These are phyloP conservation scores for Chaetodon trifascialis DNA, from an alignment of 2,113 vertebrate genomes.

Conservation along the genomic window DNA sequence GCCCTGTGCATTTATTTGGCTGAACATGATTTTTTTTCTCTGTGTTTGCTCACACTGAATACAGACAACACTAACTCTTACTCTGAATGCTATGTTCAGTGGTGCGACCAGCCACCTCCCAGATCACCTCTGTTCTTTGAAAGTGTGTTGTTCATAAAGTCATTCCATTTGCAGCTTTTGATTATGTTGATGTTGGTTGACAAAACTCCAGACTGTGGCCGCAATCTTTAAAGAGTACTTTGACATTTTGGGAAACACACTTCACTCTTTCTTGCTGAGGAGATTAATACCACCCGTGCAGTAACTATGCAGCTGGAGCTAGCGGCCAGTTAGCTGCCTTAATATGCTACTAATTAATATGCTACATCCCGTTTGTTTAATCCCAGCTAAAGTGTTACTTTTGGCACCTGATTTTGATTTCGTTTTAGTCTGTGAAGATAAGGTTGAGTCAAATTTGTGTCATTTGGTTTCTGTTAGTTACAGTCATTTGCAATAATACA, in stretches of 20 bases:
- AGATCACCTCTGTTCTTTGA: conserved; percentile 70
- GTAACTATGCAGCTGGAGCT: not conserved
- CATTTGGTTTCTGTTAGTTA: no score
- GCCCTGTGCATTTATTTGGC: conserved; percentile 73
- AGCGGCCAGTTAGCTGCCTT: not conserved
- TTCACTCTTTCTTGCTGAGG: conserved; percentile 10
- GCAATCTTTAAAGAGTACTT: conserved; percentile 38
- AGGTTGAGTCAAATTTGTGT: not conserved
- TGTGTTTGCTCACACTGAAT: conserved; percentile 84
- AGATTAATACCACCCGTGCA: not conserved
- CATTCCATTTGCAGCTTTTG: conserved; percentile 71
- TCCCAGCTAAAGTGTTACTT: not conserved
- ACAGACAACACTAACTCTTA: conserved; percentile 84
- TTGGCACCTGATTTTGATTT: not conserved
- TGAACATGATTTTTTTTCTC: conserved; percentile 68
- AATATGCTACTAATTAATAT: not conserved
- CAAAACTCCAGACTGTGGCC: conserved; percentile 66
- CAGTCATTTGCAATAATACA: not conserved
- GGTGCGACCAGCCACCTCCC: conserved; percentile 61
- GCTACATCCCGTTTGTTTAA: not conserved
- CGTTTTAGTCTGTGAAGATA: not conserved
- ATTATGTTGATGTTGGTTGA: conserved; percentile 75
- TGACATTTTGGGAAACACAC: conserved; percentile 47
- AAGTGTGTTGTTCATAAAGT: conserved; percentile 66
- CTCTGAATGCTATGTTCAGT: conserved; percentile 74